A percentile compares a stretch with the other conserved stretches of the same genome.
These are phyloP conservation scores for Euzophera pinguis DNA, from an alignment of 2,888 invertebrate genomes.

Conservation along the genomic window DNA sequence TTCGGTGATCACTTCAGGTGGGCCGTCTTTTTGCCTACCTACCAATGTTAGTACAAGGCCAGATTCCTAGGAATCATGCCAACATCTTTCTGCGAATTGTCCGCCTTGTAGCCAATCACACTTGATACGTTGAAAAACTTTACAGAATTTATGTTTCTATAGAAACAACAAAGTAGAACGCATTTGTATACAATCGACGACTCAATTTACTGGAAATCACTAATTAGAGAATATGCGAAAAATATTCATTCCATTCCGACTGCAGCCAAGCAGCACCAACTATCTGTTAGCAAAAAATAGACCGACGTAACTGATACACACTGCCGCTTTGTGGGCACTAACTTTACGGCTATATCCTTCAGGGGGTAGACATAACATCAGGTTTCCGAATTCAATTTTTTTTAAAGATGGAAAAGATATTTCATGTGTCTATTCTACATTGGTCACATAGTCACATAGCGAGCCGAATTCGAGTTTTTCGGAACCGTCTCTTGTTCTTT, in stretches of 20 bases:
- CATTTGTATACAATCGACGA: conserved; percentile 7
- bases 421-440: too few relatives aligned
- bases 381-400: too few relatives aligned
- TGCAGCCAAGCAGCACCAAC: conserved; percentile 30
- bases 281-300: conserved; percentile 33
- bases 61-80: too few relatives aligned
- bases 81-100: too few relatives aligned
- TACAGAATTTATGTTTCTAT: not conserved
- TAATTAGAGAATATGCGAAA: conserved; percentile 40
- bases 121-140: not conserved
- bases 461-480: too few relatives aligned
- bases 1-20: too few relatives aligned
- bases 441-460: too few relatives aligned
- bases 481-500: too few relatives aligned
- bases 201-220: conserved; percentile 42
- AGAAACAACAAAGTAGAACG: not conserved
- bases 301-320: conserved; percentile 27
- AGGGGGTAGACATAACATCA: not conserved
- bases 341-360: not conserved
- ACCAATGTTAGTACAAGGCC: too few relatives aligned
- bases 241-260: conserved; percentile 36
- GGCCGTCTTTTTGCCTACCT: too few relatives aligned
- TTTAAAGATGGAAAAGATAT: too few relatives aligned
- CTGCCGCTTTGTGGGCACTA: not conserved
- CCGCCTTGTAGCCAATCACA: too few relatives aligned